Base-by-base conservation (phyloP, 2,797 vertebrate genomes). In the Acipenser transmontanus region DNA sequence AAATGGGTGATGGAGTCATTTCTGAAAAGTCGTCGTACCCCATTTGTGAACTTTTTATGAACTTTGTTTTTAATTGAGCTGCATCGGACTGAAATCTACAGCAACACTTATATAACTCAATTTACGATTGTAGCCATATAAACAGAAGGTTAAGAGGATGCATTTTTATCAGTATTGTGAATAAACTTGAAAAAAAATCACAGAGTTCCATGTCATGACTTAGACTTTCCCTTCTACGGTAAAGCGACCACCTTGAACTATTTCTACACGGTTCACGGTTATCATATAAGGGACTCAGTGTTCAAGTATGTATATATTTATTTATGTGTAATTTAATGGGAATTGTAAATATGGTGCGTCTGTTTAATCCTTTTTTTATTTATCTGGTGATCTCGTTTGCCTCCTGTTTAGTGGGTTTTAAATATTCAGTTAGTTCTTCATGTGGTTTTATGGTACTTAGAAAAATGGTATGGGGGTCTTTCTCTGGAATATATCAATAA, bases 251-350 rank as follows among this genome's bases (percentile, higher is more conserved):
- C 94, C 93, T 93, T 94, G 95, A 95, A 97, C 95, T 90, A 90
- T 93, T 91, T 90, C 87, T 90, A 96, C 94, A 95, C 91, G 91
- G 93, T 95, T 97, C 94, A 76, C 91, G 74, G 87, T 93, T 93
- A 92, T 34, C 4, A 34, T 93, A 96, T 94, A 95, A 97, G 95
- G 95, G 95, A 96, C 96, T 95, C 95, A 87, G 95, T 98, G 95
- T 98, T 96, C 93, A 94, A 92, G 91, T 95, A 93, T 98, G 95
- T 98, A 98, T 93, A 98, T 98, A 98, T 98, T 99, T 97, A 98
- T 99, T 99, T 99, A 98, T 99, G 95, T 98, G 96, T 99, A 99
- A 98, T 98, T 99, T 99, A 99, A 98, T 95, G 97, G 96, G 97
- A 97, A 96, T 93, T 98, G 97, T 99, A 99, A 95, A 99, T 99